Evolutionary conservation across 2,888 invertebrate species (phyloP).

Genomic region (Xanthia togata): DNA sequence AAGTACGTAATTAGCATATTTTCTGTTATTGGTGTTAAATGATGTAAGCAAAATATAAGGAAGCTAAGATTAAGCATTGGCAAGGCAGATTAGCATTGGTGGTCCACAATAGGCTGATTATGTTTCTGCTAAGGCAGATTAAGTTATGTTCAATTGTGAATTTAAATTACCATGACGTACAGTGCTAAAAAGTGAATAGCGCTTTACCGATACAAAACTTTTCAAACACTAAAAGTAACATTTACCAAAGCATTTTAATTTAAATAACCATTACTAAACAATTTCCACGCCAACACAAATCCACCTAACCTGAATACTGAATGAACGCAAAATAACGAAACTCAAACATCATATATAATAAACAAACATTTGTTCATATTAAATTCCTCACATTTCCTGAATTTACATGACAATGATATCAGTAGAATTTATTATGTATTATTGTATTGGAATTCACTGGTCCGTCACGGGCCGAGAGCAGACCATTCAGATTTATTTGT

Average conservation of each 20-base stretch:
- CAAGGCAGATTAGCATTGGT: background rate
- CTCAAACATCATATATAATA: slow-evolving; percentile 40
- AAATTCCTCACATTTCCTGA: slow-evolving; percentile 53
- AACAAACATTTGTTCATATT: slow-evolving; percentile 59
- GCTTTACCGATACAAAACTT: background rate
- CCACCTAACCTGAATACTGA: slow-evolving; percentile 15
- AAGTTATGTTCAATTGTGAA: background rate
- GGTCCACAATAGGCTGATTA: too few relatives aligned
- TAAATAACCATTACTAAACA: slow-evolving; percentile 17
- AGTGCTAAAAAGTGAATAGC: background rate
- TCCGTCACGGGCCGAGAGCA: slow-evolving; percentile 52
- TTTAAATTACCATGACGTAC: background rate
- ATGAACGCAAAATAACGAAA: slow-evolving; percentile 25
- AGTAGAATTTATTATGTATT: slow-evolving; percentile 64
- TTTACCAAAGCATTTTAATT: slow-evolving; percentile 11
- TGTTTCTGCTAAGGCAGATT: background rate
- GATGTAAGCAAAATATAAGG: background rate
- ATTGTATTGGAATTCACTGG: slow-evolving; percentile 58
- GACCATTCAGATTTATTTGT: slow-evolving; percentile 63
- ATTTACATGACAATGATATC: slow-evolving; percentile 67
- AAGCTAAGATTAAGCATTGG: background rate
- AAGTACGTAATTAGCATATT: background rate
- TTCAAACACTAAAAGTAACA: too few relatives aligned
- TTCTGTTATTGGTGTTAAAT: background rate
- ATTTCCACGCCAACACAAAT: background rate